Evolutionary conservation across 1,140 invertebrate genomes (phyloP).

Genomic region (Drosophila rufa): DNA sequence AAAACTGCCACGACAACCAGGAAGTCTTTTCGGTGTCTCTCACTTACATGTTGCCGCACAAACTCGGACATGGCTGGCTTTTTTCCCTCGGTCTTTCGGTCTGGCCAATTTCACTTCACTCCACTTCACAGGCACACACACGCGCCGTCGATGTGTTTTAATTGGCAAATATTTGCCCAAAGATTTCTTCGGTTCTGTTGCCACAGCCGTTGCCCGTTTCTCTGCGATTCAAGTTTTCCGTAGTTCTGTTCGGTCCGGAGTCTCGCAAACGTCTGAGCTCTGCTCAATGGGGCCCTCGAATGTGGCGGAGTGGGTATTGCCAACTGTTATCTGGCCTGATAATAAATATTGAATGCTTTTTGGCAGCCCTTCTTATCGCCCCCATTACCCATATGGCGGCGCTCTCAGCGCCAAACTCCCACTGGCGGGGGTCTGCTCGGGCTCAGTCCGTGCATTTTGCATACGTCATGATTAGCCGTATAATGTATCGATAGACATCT

Average conservation of each 20-base stretch:
- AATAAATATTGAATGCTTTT: slow-evolving; percentile 77
- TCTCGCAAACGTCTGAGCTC: slow-evolving; percentile 63
- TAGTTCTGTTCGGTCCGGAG: slow-evolving; percentile 59
- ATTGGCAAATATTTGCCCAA: slow-evolving; percentile 72
- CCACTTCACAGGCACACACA: slow-evolving; percentile 43
- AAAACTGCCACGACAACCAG: slow-evolving; percentile 43
- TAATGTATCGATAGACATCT: slow-evolving; percentile 18
- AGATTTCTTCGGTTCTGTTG: slow-evolving; percentile 61
- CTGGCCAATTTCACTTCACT: slow-evolving; percentile 25
- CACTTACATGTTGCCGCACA: slow-evolving; percentile 74
- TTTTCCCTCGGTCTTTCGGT: background rate
- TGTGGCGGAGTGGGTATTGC: slow-evolving; percentile 45
- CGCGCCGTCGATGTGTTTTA: slow-evolving; percentile 39
- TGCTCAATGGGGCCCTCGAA: slow-evolving; percentile 28
- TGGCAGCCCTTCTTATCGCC: slow-evolving; percentile 61
- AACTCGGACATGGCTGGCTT: slow-evolving; percentile 64
- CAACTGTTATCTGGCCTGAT: slow-evolving; percentile 68
- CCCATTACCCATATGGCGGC: slow-evolving; percentile 43
- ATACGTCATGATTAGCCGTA: slow-evolving; percentile 57
- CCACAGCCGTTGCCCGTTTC: slow-evolving; percentile 62
- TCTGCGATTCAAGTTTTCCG: slow-evolving; percentile 22
- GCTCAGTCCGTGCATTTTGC: slow-evolving; percentile 16
- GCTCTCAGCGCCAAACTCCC: slow-evolving; percentile 3
- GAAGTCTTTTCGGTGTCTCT: slow-evolving; percentile 23
- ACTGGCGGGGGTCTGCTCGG: slow-evolving; percentile 8